Base-by-base conservation (phyloP, 2,113 vertebrate species). In the Platycercus adscitus region DNA sequence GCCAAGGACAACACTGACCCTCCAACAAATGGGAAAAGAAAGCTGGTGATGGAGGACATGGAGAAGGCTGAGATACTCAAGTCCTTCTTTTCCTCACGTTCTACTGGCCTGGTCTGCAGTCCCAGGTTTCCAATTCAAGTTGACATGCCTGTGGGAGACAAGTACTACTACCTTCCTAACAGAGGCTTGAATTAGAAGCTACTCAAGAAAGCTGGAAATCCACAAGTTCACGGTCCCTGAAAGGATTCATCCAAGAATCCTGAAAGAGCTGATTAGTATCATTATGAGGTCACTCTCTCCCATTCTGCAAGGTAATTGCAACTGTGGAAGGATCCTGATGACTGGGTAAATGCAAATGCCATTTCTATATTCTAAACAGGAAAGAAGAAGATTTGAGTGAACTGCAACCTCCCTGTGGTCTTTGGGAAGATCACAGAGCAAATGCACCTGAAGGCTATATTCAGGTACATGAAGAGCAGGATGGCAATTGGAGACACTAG, bases 1-100 rank as follows among this genome's bases (percentile, higher is more conserved):
- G 13, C 10, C 4, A 63, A 72, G n/a, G 15, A 75, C 18, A 66
- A 66, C 16, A 47, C 2, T 0, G 2, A 14, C 5, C 13, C 7
- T 69, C 8, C 7, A 24, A 60, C 6, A 79, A 70, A 65, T 28
- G 8, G 14, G 7, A 70, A 72, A 68, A 10, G 26, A 89, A 65
- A 49, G 17, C 1, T 70, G 18, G 11, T 9, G 11, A 56, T 33
- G 31, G 18, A 56, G 19, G 31, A 56, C 31, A 13, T 33, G 19
- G 31, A 33, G 53, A 33, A 66, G 39, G 13, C 20, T 68, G 52
- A 63, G 10, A 17, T 72, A 28, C 13, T 44, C 4, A 37, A 47
- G 28, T 68, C 13, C 7, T 68, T 26, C 5, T 72, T 66, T 58
- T 79, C 33, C n/a, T 81, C 28, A 16, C 20, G 6, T 17, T 53